Conservation (phyloP, 2,113 vertebrate genomes). For the Brachyhypopomus occidentalis region DNA sequence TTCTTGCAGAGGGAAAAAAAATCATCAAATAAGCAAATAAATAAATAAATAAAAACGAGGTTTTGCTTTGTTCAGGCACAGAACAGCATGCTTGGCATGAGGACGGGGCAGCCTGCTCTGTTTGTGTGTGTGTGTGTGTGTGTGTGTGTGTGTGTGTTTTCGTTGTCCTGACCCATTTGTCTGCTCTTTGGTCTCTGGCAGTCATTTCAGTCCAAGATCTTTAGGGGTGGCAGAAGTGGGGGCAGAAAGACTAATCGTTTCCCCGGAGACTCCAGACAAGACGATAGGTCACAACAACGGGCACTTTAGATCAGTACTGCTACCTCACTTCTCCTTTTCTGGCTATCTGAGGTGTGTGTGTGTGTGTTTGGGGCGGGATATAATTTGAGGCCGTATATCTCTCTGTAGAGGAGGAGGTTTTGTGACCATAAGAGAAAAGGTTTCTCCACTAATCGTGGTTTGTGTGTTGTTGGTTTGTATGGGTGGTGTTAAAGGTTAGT, state of each 20-base stretch:
- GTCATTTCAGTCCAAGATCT: constrained; percentile 21
- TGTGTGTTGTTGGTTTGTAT: background rate
- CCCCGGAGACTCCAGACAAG: constrained; percentile 42
- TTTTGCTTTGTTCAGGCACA: background rate
- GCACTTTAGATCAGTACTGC: constrained; percentile 27
- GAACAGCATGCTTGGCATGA: constrained; percentile 1
- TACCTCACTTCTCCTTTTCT: background rate
- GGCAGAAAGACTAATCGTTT: constrained; percentile 43
- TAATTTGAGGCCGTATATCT: constrained; percentile 28
- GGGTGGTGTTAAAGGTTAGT: background rate
- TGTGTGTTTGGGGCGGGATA: too few relatives aligned
- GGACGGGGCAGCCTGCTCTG: background rate
- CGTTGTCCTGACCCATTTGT: constrained; percentile 31
- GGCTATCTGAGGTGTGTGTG: background rate
- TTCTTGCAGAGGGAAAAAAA: background rate
- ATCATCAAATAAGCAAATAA: background rate
- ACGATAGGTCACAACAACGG: constrained; percentile 43
- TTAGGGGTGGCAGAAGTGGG: background rate
- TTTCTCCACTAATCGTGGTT: background rate
- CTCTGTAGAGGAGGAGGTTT: constrained; percentile 2
- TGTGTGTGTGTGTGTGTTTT: background rate
- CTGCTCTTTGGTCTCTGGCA: background rate
- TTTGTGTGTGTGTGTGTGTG: background rate
- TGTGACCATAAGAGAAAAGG: constrained; percentile 13
- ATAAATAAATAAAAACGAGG: background rate